Conservation (phyloP, 2,113 vertebrate species). For the Oncorhynchus tshawytscha region DNA sequence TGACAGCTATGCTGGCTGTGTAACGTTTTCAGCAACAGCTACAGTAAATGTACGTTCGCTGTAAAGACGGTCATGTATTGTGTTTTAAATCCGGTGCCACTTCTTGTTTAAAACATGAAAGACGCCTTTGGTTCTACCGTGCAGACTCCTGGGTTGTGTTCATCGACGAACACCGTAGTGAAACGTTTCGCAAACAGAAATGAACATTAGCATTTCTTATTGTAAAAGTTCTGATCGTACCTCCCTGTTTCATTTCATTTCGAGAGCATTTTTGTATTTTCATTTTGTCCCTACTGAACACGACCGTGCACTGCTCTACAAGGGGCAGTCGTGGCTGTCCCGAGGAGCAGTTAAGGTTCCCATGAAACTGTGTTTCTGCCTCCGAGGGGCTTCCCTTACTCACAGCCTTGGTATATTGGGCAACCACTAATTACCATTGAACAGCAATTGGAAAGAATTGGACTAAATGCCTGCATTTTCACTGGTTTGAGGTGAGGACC, state of each 20-base stretch:
- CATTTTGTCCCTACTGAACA: background rate
- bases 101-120: conserved; percentile 60
- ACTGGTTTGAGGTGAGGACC: conserved; percentile 67
- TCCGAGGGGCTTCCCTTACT: conserved; percentile 63
- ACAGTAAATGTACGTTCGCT: conserved; percentile 1
- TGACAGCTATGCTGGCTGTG: conserved; percentile 43
- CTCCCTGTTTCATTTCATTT: too few relatives aligned
- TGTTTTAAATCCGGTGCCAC: conserved; percentile 55
- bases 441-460: conserved; percentile 63
- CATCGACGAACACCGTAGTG: too few relatives aligned
- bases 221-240: too few relatives aligned
- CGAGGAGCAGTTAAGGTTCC: conserved; percentile 36
- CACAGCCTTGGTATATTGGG: conserved; percentile 62
- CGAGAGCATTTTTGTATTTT: too few relatives aligned
- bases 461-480: conserved; percentile 60
- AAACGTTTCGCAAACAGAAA: too few relatives aligned
- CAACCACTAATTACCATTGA: conserved; percentile 72
- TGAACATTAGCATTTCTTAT: too few relatives aligned
- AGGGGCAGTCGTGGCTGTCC: conserved; percentile 49
- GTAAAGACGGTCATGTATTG: conserved; percentile 44
- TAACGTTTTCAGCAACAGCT: conserved; percentile 26
- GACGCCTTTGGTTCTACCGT: conserved; percentile 42
- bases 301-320: conserved; percentile 24
- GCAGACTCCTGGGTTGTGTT: conserved; percentile 2
- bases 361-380: conserved; percentile 57